These are phyloP conservation scores for Epirrita christyi DNA, from an alignment of 2,888 invertebrate species.

Conservation along the genomic window DNA sequence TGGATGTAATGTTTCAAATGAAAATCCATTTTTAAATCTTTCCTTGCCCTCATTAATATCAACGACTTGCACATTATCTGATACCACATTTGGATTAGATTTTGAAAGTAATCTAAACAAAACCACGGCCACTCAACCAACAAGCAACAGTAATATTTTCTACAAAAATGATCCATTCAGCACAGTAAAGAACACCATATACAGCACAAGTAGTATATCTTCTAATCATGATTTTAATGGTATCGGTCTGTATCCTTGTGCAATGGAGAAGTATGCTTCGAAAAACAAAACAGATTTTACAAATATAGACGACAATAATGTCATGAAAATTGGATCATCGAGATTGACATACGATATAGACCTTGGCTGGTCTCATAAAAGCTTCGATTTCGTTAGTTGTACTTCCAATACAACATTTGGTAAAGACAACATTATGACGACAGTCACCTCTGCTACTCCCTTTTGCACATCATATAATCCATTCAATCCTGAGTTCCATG, in stretches of 20 bases:
- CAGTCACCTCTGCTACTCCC: slow-evolving; percentile 55
- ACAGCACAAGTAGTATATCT: slow-evolving; percentile 76
- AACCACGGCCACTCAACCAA: slow-evolving; percentile 59
- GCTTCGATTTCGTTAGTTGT: slow-evolving; percentile 76
- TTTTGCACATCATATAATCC: slow-evolving; percentile 74
- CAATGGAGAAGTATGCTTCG: slow-evolving; percentile 75
- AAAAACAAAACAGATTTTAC: slow-evolving; percentile 74
- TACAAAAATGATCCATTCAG: slow-evolving; percentile 76
- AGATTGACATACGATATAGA: slow-evolving; percentile 79
- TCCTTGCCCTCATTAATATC: slow-evolving; percentile 69
- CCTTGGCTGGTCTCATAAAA: slow-evolving; percentile 79
- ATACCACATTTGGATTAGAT: slow-evolving; percentile 67
- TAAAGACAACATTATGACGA: slow-evolving; percentile 73
- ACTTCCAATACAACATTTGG: slow-evolving; percentile 65
- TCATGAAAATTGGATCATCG: slow-evolving; percentile 78
- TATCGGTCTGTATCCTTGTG: slow-evolving; percentile 76
- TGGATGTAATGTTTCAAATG: slow-evolving; percentile 54
- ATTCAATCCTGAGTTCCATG: slow-evolving; percentile 78
- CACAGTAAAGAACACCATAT: slow-evolving; percentile 71
- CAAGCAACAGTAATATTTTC: slow-evolving; percentile 67
- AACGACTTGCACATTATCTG: slow-evolving; percentile 61
- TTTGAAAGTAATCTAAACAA: slow-evolving; percentile 74
- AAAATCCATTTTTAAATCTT: slow-evolving; percentile 75
- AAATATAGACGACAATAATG: slow-evolving; percentile 70
- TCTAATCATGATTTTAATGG: slow-evolving; percentile 76